phyloP scores from a whole-genome alignment of 1,140 invertebrate species.

The Brachionus manjavacas region DNA sequence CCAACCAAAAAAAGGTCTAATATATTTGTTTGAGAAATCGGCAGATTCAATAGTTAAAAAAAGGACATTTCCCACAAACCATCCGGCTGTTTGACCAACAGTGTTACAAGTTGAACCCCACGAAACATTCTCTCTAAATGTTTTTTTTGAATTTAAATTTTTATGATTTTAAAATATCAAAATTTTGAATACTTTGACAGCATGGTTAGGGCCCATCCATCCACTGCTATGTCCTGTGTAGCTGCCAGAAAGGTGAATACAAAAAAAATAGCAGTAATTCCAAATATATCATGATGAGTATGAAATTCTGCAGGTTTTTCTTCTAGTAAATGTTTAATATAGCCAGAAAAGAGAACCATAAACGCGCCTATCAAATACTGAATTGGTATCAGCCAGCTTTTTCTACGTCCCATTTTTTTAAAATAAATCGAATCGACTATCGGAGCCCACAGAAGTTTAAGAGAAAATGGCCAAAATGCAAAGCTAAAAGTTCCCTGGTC shows the following conservation, averaged over 20 bases:
- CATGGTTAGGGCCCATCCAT: conserved; percentile 99
- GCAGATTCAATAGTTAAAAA: conserved; percentile 93
- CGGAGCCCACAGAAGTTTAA: conserved; percentile 97
- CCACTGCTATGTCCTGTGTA: conserved; percentile 98
- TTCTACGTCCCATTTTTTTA: conserved; percentile 77
- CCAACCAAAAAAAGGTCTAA: not conserved
- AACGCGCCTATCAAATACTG: conserved; percentile 66
- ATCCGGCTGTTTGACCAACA: conserved; percentile 97
- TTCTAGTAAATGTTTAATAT: conserved; percentile 8
- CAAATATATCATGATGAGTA: conserved; percentile 47
- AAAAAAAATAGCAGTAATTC: conserved; percentile 75
- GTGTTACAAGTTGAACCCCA: conserved; percentile 98
- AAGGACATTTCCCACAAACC: conserved; percentile 91
- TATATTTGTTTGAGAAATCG: conserved; percentile 64
- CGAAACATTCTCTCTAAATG: conserved; percentile 74
- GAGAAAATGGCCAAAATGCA: conserved; percentile 87
- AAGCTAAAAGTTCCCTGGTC: conserved; percentile 91
- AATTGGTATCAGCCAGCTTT: conserved; percentile 91
- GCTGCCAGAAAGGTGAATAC: conserved; percentile 81
- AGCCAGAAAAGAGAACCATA: conserved; percentile 56
- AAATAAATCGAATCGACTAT: conserved; percentile 88
- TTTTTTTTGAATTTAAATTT: conserved; percentile 18
- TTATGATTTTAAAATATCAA: not conserved
- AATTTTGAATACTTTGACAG: conserved; percentile 59
- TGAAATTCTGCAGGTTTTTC: conserved; percentile 14